These are phyloP conservation scores for Oncorhynchus gorbuscha DNA, from an alignment of 2,113 vertebrate genomes.

Conservation along the genomic window DNA sequence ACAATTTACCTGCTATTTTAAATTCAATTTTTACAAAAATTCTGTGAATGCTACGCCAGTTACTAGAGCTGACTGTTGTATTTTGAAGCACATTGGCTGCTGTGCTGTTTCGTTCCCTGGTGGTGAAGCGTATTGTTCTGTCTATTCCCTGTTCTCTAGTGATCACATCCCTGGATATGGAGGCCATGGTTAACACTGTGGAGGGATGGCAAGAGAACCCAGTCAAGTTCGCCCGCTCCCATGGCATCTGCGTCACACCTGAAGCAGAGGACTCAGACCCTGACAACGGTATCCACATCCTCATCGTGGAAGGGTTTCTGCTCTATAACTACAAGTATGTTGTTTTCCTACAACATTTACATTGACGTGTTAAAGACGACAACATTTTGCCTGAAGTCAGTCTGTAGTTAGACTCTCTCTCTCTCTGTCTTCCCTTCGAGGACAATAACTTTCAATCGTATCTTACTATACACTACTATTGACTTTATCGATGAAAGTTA, in stretches of 20 bases:
- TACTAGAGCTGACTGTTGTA: conserved; percentile 46
- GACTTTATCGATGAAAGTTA: neutral
- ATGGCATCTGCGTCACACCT: conserved; percentile 66
- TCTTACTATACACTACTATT: no score
- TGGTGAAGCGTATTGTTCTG: conserved; percentile 43
- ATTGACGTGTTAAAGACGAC: neutral
- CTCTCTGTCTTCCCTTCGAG: no score
- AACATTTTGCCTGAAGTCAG: neutral
- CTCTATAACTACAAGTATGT: conserved; percentile 78
- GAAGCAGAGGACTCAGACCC: conserved; percentile 51
- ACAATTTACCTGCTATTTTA: conserved; percentile 24
- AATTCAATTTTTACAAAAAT: conserved; percentile 29
- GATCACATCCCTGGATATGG: conserved; percentile 80
- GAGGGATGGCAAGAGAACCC: conserved; percentile 80
- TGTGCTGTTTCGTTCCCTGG: neutral
- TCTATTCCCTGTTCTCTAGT: conserved; percentile 62
- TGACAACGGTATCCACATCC: conserved; percentile 70
- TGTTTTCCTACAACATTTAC: conserved; percentile 19
- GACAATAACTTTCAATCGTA: no score
- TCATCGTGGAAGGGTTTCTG: conserved; percentile 81
- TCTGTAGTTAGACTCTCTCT: no score
- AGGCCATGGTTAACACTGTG: conserved; percentile 79
- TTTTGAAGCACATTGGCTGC: conserved; percentile 44
- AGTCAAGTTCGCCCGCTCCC: conserved; percentile 79
- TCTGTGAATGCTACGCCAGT: conserved; percentile 55